Percentiles rank a stretch among this genome's conserved stretches.
Conservation (phyloP, 2,888 invertebrate species). For the Coremacera marginata region DNA sequence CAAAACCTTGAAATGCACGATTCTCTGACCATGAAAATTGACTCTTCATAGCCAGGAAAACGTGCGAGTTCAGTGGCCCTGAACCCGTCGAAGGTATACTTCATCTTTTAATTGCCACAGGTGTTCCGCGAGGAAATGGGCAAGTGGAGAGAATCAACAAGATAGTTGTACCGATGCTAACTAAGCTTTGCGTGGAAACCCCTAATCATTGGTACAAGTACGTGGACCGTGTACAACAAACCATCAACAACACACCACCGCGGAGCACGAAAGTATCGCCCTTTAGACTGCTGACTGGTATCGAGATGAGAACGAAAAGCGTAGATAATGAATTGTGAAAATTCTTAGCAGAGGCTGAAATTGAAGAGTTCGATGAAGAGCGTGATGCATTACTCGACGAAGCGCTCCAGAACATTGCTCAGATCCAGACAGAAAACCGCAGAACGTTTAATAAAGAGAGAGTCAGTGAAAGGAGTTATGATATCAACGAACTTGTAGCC, state of each 20-base stretch:
- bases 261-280: too few species aligned
- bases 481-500: slow-evolving; percentile 38
- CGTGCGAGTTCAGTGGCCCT: too few species aligned
- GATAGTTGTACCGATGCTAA: slow-evolving; percentile 56
- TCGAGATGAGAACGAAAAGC: too few species aligned
- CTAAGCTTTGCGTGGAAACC: slow-evolving; percentile 52
- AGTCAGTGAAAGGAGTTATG: slow-evolving; percentile 24
- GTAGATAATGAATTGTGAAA: slow-evolving; percentile 16
- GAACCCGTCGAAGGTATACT: too few species aligned
- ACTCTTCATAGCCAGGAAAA: too few species aligned
- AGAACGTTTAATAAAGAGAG: slow-evolving; percentile 33
- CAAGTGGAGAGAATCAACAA: slow-evolving; percentile 61
- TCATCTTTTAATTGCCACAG: too few species aligned
- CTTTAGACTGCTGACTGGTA: too few species aligned
- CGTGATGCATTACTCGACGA: slow-evolving; percentile 32
- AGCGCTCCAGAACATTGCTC: slow-evolving; percentile 35
- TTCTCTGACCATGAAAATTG: too few species aligned
- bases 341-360: slow-evolving; percentile 21
- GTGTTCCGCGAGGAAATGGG: too few species aligned
- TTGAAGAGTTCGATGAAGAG: slow-evolving; percentile 23
- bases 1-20: too few species aligned
- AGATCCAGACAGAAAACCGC: slow-evolving; percentile 38
- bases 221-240: too few species aligned
- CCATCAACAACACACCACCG: too few species aligned
- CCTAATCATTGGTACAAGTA: slow-evolving; percentile 56